A percentile compares a stretch with the other conserved stretches of the same genome.
Conservation (phyloP, 2,888 invertebrate species). For the Leptopilina syphax region DNA sequence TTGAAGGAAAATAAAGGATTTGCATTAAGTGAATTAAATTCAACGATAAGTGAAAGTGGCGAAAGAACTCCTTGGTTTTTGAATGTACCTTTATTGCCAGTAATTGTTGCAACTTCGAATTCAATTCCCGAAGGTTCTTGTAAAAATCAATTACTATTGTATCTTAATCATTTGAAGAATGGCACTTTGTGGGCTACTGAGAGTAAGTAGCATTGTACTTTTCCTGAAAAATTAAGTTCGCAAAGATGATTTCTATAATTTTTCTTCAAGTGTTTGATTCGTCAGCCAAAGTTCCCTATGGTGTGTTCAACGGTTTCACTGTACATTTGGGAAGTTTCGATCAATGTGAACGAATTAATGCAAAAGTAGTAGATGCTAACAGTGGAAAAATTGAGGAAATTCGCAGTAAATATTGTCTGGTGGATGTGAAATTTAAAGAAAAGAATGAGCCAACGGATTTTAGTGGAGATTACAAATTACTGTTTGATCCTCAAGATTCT, state of each 20-base stretch:
- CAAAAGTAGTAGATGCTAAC: slow-evolving; percentile 46
- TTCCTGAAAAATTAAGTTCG: no score
- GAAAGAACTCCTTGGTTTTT: neutral
- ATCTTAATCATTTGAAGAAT: neutral
- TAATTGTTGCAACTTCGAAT: neutral
- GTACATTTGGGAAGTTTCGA: slow-evolving; percentile 68
- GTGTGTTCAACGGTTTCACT: slow-evolving; percentile 65
- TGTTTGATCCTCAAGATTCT: slow-evolving; percentile 64
- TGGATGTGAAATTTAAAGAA: slow-evolving; percentile 62
- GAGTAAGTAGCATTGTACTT: neutral
- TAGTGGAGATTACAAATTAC: slow-evolving; percentile 51
- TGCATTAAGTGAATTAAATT: no score
- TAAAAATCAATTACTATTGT: neutral
- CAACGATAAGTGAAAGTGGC: no score
- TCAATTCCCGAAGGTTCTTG: slow-evolving; percentile 8
- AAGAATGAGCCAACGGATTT: slow-evolving; percentile 45
- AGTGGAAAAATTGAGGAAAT: slow-evolving; percentile 50
- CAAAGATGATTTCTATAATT: no score
- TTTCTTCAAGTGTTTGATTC: slow-evolving; percentile 66
- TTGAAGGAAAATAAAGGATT: no score
- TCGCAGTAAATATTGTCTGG: slow-evolving; percentile 64
- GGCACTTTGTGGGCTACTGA: neutral
- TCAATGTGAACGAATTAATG: slow-evolving; percentile 63
- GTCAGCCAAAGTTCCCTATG: slow-evolving; percentile 67
- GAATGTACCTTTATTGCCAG: neutral